Conservation (phyloP, 2,113 vertebrate species). For the Passer domesticus region DNA sequence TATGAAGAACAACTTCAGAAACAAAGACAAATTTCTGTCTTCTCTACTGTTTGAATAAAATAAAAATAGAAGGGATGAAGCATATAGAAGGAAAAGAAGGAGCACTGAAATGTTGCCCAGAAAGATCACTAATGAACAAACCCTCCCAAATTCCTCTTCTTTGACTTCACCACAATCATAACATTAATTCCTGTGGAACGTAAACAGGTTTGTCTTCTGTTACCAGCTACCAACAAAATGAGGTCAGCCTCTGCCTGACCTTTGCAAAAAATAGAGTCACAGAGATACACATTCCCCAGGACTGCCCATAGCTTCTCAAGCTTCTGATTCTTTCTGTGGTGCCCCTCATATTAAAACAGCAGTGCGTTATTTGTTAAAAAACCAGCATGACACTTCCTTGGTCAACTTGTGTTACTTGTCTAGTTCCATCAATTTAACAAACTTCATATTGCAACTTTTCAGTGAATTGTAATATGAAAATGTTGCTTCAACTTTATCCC, state of each 20-base stretch:
- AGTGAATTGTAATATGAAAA: not conserved
- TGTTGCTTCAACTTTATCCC: not conserved
- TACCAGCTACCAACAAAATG: not conserved
- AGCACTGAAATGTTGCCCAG: not conserved
- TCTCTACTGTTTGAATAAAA: not conserved
- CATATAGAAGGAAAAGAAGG: not conserved
- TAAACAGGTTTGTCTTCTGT: constrained; percentile 32
- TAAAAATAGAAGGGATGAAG: not conserved
- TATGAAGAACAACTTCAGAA: not conserved
- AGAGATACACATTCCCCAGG: not conserved
- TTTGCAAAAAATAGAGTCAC: not conserved
- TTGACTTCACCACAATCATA: not conserved
- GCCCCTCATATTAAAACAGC: not conserved
- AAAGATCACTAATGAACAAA: not conserved
- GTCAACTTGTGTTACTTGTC: not conserved
- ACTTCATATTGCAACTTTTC: not conserved
- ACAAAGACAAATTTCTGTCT: not conserved
- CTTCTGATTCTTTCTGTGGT: not conserved
- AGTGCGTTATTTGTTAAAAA: not conserved
- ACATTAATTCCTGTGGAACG: constrained; percentile 4
- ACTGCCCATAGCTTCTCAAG: not conserved
- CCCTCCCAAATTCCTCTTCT: constrained; percentile 1
- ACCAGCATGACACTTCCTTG: not conserved
- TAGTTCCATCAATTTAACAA: not conserved
- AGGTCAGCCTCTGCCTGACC: not conserved